phyloP scores from a whole-genome alignment of 2,797 vertebrate species.

The Esox masquinongy region DNA sequence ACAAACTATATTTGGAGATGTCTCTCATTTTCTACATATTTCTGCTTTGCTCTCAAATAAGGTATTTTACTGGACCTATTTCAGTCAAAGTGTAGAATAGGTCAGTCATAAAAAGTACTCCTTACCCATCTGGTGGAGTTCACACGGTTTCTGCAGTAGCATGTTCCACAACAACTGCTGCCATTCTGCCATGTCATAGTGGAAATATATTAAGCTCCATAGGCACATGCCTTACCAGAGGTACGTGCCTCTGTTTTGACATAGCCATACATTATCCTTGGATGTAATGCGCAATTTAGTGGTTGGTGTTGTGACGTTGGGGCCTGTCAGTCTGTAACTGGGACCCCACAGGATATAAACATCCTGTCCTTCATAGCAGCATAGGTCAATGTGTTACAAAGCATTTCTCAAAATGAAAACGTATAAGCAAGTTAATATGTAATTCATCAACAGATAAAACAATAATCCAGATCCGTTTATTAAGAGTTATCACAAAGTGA shows the following conservation, averaged over 20 bases:
- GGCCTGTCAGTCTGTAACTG: not conserved
- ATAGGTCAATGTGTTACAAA: not conserved
- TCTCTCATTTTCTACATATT: not conserved
- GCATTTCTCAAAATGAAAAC: not conserved
- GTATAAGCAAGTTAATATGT: not conserved
- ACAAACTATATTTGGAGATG: not conserved
- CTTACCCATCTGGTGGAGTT: not conserved
- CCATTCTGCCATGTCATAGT: not conserved
- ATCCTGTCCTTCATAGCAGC: not conserved
- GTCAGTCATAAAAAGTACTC: not conserved
- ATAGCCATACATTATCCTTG: not conserved
- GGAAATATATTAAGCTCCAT: not conserved
- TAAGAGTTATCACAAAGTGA: not conserved
- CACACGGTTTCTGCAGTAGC: not conserved
- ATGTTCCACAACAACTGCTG: slow-evolving; percentile 1
- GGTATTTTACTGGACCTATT: not conserved
- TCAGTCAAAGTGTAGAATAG: not conserved
- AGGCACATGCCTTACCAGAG: not conserved
- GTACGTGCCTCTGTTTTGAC: not conserved
- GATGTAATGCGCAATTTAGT: not conserved
- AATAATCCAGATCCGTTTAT: not conserved
- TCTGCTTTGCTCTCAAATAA: not conserved
- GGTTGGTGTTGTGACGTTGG: not conserved
- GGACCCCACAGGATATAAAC: not conserved
- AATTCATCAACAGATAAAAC: not conserved